Base-by-base conservation (phyloP, 2,113 vertebrate genomes). In the Camelus bactrianus region DNA sequence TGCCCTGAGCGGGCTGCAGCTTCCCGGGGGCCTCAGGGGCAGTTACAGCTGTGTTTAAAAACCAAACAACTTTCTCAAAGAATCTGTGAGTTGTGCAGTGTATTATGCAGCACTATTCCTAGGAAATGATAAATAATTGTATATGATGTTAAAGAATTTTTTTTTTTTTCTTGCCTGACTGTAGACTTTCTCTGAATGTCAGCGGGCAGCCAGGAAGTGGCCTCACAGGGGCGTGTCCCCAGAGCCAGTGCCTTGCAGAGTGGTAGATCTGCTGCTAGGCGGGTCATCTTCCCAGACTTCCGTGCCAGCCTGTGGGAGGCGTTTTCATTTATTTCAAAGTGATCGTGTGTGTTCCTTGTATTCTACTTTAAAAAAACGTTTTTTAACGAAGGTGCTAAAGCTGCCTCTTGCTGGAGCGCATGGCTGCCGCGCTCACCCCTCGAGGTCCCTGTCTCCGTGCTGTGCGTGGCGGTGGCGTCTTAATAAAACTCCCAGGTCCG, bases 381-480 rank as follows among this genome's bases (percentile, higher is more conserved):
- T 91, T 72, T 32, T 26, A 94, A 60, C 42, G 48, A 69, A 69
- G 67, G 28, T 76, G 73, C 62, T 89, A 52, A 88, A 95, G 50
- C 14, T 0, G 0, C 46, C 65, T 89, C 56, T 50, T 75, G 19
- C 46, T 32, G n/a, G 35, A 52, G 80, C 1, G 12, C 5, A 1
- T 75, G 38, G 38, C 38, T 73, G 11, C 3, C 58, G 26, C 24
- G 35, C 4, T 16, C 52, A 48, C 48, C 50, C 42, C 24, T 17
- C 17, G 8, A 54, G 3, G 26, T 14, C 46, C 38, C 12, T 7
- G 10, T 54, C 1, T 6, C 7, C 9, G 5, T 2, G 13, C 11
- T 24, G 19, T 56, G 1, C 1, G 26, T 26, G 65, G 20, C 32
- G 52, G n/a, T 2, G 8, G 32, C 13, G 42, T 42, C 42, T 56